Conservation (phyloP, 2,113 vertebrate genomes). For the Apus apus region DNA sequence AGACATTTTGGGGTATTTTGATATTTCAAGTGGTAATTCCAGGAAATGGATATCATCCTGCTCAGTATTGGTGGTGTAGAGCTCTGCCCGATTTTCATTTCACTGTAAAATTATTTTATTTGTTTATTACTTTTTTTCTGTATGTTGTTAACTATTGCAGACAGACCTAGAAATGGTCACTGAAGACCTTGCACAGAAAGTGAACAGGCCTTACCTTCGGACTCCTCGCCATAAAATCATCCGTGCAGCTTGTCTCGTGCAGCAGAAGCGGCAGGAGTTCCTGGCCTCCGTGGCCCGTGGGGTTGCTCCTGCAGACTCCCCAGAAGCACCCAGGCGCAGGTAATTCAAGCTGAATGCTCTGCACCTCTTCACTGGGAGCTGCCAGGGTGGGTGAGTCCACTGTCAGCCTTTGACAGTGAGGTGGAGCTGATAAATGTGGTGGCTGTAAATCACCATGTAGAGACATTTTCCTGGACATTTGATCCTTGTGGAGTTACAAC, state of each 20-base stretch:
- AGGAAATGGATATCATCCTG: background rate
- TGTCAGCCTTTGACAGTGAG: background rate
- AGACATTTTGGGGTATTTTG: background rate
- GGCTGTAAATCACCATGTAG: background rate
- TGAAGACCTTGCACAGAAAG: conserved; percentile 98
- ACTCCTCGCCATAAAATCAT: conserved; percentile 98
- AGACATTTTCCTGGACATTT: background rate
- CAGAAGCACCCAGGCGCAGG: conserved; percentile 94
- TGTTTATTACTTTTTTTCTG: background rate
- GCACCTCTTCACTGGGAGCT: background rate
- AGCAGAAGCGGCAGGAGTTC: conserved; percentile 98
- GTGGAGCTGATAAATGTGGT: background rate
- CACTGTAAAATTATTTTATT: background rate
- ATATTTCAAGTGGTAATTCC: background rate
- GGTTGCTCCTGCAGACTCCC: conserved; percentile 96
- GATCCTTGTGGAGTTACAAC: background rate
- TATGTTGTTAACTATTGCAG: conserved; percentile 64
- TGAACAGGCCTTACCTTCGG: conserved; percentile 97
- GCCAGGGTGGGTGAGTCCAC: background rate
- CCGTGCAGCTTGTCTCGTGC: conserved; percentile 93
- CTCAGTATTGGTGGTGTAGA: background rate
- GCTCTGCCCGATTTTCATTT: background rate
- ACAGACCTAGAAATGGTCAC: conserved; percentile 99
- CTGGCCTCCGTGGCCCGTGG: conserved; percentile 95
- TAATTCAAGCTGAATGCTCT: conserved; percentile 36